Evolutionary conservation across 2,888 invertebrate genomes (phyloP), one percentile per base, ranked within the genome.

Genomic region (Cephus pulcher): DNA sequence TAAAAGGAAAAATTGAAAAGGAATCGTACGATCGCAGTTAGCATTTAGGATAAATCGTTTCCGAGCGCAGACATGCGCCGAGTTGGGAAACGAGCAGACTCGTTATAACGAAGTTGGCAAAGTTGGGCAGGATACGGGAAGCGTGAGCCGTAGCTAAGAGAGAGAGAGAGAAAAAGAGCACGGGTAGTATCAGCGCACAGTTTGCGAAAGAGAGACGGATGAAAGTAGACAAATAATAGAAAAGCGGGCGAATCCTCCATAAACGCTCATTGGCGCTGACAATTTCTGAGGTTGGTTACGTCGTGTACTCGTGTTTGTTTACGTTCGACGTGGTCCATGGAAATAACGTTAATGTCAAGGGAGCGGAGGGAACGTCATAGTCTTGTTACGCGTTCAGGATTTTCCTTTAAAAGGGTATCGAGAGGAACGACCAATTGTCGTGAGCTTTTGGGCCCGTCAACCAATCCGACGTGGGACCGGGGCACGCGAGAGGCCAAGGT

Each of bases 401-500:
- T 9, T 56, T 56, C 6, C 6, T 23, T 56, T 23, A 56, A 56
- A 56, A 6, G 74, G 35, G 23, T 3, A 34, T 12, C 35, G 23
- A 34, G 34, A 12, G 74, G 35, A 74, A 74, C 32, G 74, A 34
- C 74, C 74, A 35, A 74, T 37, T 23, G 37, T 23, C 74, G 74
- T 34, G 74, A 12, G 74, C 74, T 37, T 74, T 74, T 74, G 35
- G 74, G 34, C 35, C 37, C 74, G 74, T 34, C 34, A 70, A 70
- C 76, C 70, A 76, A 76, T 56, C 56, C 56, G 56, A 56, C 23
- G 56, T 76, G 56, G 76, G 70, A 34, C 32, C 70, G 15, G 32
- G 70, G 71, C 76, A 81, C 83, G 82, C 82, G 80, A 82, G 80
- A 80, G 80, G 81, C 79, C 70, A 71, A 82, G 82, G 79, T 82